Percentiles rank a stretch among this genome's conserved stretches.
phyloP scores from a whole-genome alignment of 1,140 invertebrate species.

The Brachionus manjavacas region DNA sequence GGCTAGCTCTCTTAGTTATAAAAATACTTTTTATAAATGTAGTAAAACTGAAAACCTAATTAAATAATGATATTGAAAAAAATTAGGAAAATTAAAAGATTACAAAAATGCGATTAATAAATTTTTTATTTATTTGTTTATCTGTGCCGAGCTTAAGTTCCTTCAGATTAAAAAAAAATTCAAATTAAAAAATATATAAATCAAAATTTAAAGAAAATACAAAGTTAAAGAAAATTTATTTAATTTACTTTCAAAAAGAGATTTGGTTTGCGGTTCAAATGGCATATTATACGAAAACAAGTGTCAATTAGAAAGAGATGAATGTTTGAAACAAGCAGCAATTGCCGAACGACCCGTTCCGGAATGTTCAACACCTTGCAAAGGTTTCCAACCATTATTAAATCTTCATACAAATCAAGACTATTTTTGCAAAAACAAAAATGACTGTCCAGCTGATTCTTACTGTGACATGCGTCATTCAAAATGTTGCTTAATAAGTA shows the following conservation, averaged over 20 bases:
- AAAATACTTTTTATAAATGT: too few species aligned
- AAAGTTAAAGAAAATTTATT: background rate
- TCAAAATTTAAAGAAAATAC: too few species aligned
- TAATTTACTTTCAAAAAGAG: background rate
- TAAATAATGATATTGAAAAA: too few species aligned
- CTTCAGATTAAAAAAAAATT: too few species aligned
- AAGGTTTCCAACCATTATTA: conserved; percentile 71
- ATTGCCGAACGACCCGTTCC: conserved; percentile 63
- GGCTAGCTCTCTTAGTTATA: too few species aligned
- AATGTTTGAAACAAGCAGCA: conserved; percentile 59
- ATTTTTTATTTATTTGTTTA: too few species aligned
- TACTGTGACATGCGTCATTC: conserved; percentile 47
- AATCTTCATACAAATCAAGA: conserved; percentile 69
- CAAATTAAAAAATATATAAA: too few species aligned
- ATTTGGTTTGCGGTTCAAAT: conserved; percentile 27
- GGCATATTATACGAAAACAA: conserved; percentile 20
- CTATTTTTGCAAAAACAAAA: conserved; percentile 76
- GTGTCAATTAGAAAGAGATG: background rate
- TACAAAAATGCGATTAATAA: too few species aligned
- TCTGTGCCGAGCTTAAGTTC: too few species aligned
- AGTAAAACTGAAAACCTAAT: too few species aligned
- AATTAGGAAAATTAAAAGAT: too few species aligned
- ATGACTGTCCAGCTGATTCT: conserved; percentile 66
- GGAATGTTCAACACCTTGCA: conserved; percentile 66
- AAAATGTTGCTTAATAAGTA: conserved; percentile 14